Evolutionary conservation across 2,888 invertebrate genomes (phyloP), one percentile per base, ranked within the genome.

Genomic region (Abscondita cerata): DNA sequence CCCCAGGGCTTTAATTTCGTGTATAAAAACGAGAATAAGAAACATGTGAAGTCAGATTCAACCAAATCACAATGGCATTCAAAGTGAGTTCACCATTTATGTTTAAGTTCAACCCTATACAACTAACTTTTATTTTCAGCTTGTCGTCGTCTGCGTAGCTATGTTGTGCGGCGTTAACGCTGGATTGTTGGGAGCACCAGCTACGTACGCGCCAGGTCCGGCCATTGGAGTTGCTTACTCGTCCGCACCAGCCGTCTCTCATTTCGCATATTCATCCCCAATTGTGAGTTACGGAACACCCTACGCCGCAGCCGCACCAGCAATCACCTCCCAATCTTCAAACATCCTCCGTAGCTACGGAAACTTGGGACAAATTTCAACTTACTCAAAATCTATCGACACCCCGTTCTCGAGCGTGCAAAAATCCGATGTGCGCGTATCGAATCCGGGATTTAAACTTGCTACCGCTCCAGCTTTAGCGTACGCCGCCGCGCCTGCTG

Each of bases 401-500:
- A 90, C 90, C 1, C 89, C 90, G 8, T 90, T 85, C 83, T 89
- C 89, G 51, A 89, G 87, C 75, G 88, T 88, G 41, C 86, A 87
- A 73, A 89, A 89, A 74, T 81, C 87, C 16, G 89, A 89, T 73
- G 85, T 89, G 25, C 85, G 89, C n/a, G 86, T 89, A 16, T 87
- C 86, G 80, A 89, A 88, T 79, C 87, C 87, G 11, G 69, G 69
- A 25, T 76, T 84, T 19, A 79, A 81, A 15, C 68, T 73, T 70
- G 15, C 71, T 40, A 66, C 70, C 40, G 68, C 62, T n/a, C 59
- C 68, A 52, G 55, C 66, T 41, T 64, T 66, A 19, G 67, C 64
- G 9, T 68, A 63, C 50, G 66, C 56, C 56, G 58, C 66, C 80
- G 65, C 82, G 78, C 62, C 83, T 81, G 58, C 61, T 5, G 58